phyloP scores from a whole-genome alignment of 2,797 vertebrate species.

The Tragelaphus eurycerus region DNA sequence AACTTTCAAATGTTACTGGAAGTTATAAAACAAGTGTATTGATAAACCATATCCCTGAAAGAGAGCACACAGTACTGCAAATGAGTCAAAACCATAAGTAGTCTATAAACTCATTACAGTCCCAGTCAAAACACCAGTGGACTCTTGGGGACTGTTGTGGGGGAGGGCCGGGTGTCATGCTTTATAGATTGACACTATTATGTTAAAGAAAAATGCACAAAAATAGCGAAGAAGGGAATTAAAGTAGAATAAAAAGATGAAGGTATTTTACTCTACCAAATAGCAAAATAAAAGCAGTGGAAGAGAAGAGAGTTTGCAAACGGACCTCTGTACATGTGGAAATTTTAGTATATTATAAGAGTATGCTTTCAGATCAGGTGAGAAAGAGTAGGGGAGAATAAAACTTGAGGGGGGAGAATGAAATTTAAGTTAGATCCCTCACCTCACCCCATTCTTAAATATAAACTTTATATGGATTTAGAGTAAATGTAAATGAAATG shows the following conservation, averaged over 20 bases:
- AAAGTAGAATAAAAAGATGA: background rate
- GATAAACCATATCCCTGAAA: background rate
- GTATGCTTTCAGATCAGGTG: background rate
- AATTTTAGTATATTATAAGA: background rate
- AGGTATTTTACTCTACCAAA: background rate
- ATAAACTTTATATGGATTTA: background rate
- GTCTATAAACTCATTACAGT: background rate
- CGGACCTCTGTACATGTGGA: background rate
- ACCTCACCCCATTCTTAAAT: background rate
- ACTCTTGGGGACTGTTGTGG: background rate
- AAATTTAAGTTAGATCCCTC: background rate
- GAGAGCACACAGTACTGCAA: background rate
- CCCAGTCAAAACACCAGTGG: background rate
- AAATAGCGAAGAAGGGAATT: background rate
- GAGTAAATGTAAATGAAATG: background rate
- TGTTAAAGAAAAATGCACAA: background rate
- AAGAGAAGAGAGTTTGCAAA: background rate
- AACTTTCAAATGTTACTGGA: background rate
- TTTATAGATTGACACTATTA: background rate
- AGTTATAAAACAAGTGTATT: background rate
- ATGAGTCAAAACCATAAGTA: background rate
- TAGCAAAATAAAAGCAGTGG: background rate
- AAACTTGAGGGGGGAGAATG: background rate
- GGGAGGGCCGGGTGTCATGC: background rate
- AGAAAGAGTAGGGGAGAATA: background rate